Evolutionary conservation across 1,140 invertebrate genomes (phyloP), one percentile per base, ranked within the genome.

Genomic region (Periplaneta americana): DNA sequence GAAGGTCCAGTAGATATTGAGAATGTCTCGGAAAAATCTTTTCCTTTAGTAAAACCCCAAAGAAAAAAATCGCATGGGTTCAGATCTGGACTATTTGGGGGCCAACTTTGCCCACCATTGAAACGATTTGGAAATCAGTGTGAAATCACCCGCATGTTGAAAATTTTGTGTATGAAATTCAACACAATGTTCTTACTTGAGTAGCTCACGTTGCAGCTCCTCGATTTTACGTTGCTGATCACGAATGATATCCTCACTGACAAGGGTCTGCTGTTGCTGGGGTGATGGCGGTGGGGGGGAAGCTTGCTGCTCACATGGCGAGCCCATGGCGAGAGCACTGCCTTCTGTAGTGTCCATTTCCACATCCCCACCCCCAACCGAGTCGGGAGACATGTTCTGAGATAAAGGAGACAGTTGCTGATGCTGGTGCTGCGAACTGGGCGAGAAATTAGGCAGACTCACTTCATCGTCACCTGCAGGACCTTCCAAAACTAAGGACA

Each of bases 201-300:
- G 93, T 39, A 98, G 86, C 84, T 98, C 95, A 8, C 94, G 88
- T 86, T 98, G 95, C 37, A 98, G 88, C 84, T 97, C 95, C 85
- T 96, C 94, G 75, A 98, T 98, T 85, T 94, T 93, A 75, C 94
- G 92, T 83, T 96, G 93, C 86, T 98, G 96, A 84, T 96, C 94
- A 78, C 93, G 92, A 35, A 98, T 93, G 66, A 95, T 92, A 81
- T 96, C 95, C 83, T 95, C 93, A 75, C 75, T 74, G n/a, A 80
- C 17, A 15, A 39, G 76, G 2, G 8, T 78, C 34, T 39, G 76
- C 66, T 80, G 79, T 5, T 57, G 32, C 22, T 32, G 39, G 32
- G 81, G 34, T 76, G 82, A 33, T 17, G 48, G 82, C 15, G 57
- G 78, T 22, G 83, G 82, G 1, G 83, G 76, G 10, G 82, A 80